phyloP scores from a whole-genome alignment of 2,888 invertebrate species.

The Lymantria monacha region DNA sequence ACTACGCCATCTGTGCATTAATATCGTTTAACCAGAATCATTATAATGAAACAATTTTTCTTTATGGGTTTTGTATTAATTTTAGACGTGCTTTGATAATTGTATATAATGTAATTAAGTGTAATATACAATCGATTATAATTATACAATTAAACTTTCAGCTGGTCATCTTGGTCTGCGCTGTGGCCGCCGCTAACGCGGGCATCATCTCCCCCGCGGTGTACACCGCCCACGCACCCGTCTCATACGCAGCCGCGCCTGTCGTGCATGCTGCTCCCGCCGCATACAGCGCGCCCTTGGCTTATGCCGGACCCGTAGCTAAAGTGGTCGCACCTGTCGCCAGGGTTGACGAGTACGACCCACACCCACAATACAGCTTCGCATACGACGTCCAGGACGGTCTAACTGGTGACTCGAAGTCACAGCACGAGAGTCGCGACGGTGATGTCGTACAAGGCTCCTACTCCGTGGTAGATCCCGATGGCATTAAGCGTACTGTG shows the following conservation, averaged over 20 bases:
- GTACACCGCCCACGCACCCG: slow-evolving; percentile 47
- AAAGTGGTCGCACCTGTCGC: slow-evolving; percentile 42
- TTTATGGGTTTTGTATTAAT: background rate
- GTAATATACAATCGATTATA: too few relatives aligned
- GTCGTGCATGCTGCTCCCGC: slow-evolving; percentile 30
- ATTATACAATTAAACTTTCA: slow-evolving; percentile 22
- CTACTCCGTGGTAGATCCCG: slow-evolving; percentile 77
- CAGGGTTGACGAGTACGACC: slow-evolving; percentile 50
- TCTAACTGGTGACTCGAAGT: slow-evolving; percentile 69
- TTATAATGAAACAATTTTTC: too few relatives aligned
- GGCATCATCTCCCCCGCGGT: slow-evolving; percentile 56
- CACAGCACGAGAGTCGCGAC: slow-evolving; percentile 77
- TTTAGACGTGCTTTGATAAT: background rate
- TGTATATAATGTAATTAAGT: too few relatives aligned
- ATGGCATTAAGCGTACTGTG: slow-evolving; percentile 76
- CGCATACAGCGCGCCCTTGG: slow-evolving; percentile 34
- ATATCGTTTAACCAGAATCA: too few relatives aligned
- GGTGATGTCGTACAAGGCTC: slow-evolving; percentile 78
- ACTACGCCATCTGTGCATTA: too few relatives aligned
- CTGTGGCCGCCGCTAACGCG: slow-evolving; percentile 59
- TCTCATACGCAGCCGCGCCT: slow-evolving; percentile 39
- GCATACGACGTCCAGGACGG: slow-evolving; percentile 78
- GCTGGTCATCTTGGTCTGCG: slow-evolving; percentile 62
- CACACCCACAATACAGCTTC: slow-evolving; percentile 73
- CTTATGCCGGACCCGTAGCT: slow-evolving; percentile 43